Evolutionary conservation across 2,797 vertebrate species (phyloP), one percentile per base, ranked within the genome.

Genomic region (Phalanger gymnotis): DNA sequence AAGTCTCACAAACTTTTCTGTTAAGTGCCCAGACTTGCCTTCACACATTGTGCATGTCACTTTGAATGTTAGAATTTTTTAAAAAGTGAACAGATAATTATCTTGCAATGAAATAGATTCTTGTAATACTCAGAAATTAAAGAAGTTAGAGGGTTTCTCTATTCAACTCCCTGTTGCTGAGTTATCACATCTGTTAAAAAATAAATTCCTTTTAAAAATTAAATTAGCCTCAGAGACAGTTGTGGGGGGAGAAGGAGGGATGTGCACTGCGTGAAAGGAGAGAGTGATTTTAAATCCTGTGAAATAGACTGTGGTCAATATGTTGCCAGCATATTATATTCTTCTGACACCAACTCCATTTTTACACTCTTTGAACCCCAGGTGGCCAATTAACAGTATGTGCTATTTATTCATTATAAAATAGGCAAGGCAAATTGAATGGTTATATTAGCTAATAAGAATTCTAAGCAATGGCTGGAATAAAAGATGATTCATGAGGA

Each of bases 151-250:
- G 95, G 66, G 92, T 91, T 87, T 54, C 89, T 94, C 55, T 54
- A 89, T 92, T 57, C 40, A 52, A 90, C 66, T 95, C 94, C 96
- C 97, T 92, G 91, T 30, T 90, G 94, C 94, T 94, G 9, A 92
- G 90, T 91, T 94, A 93, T 94, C 96, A 92, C 95, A 97, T 97
- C 96, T 97, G 97, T 96, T 97, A 93, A 94, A 96, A 95, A 97
- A 97, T 97, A 98, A 97, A 97, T 97, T 97, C 96, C 96, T 96
- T 55, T n/a, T 95, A 95, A 92, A 97, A 96, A 96, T 97, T 94
- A 92, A 94, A 95, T 97, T 93, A 96, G 94, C 91, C 89, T 94
- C 95, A 93, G 91, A 93, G 95, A 95, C 73, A 0, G 94, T 97
- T 94, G 89, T 89, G 96, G 57, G 40, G 47, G 55, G n/a, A 92